Evolutionary conservation across 2,113 vertebrate genomes (phyloP).

Genomic region (Pelusios castaneus): DNA sequence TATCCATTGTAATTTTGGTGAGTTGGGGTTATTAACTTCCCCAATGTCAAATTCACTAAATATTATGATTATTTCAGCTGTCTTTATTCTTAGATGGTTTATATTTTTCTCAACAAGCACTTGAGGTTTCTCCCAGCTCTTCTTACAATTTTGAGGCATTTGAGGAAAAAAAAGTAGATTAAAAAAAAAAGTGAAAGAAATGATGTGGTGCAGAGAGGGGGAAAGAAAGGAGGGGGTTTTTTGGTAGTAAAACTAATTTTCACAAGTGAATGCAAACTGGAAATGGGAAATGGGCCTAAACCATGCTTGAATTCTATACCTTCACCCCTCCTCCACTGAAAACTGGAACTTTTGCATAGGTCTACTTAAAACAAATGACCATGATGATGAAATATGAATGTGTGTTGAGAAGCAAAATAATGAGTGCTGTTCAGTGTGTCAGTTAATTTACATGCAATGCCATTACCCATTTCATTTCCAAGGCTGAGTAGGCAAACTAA

Average conservation of each 20-base stretch:
- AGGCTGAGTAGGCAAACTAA: neutral
- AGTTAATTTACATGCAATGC: neutral
- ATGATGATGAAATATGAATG: accelerated
- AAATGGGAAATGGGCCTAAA: neutral
- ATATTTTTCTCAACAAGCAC: neutral
- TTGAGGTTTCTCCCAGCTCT: neutral
- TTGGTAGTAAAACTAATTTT: neutral
- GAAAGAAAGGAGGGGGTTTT: neutral
- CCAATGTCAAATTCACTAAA: neutral
- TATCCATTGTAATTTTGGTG: neutral
- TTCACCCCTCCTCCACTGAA: neutral
- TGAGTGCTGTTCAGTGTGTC: neutral
- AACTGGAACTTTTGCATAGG: accelerated
- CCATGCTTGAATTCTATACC: neutral
- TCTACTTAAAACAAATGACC: neutral
- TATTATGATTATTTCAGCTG: neutral
- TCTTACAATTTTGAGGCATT: neutral
- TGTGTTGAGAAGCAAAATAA: neutral
- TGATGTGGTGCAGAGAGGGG: neutral
- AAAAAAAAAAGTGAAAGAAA: neutral
- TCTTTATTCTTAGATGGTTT: neutral
- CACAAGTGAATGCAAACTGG: neutral
- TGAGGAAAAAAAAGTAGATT: neutral
- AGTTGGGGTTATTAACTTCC: neutral
- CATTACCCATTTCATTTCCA: neutral